Conservation (phyloP, 1,140 invertebrate species). For the Sarcophaga peregrina region DNA sequence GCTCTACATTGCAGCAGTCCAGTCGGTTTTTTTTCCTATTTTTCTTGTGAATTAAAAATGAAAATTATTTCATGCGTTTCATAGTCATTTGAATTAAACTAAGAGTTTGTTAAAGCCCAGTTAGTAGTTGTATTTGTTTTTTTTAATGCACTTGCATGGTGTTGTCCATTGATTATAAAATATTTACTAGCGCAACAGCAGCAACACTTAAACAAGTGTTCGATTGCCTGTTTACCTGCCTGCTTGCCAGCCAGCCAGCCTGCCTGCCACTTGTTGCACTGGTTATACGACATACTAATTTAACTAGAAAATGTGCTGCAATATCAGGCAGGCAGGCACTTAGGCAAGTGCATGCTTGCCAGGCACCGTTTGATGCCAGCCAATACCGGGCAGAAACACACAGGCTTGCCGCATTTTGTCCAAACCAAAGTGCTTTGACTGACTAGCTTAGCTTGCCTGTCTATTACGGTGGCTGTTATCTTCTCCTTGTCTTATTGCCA, state of each 20-base stretch:
- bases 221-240: not conserved
- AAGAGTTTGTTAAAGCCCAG: not conserved
- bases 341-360: not conserved
- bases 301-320: slow-evolving; percentile 1
- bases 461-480: slow-evolving; percentile 17
- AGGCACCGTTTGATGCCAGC: not conserved
- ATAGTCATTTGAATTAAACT: slow-evolving; percentile 8
- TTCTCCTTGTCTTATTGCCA: slow-evolving; percentile 1
- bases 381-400: not conserved
- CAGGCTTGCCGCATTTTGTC: not conserved
- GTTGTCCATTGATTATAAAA: slow-evolving; percentile 33
- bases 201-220: slow-evolving; percentile 5
- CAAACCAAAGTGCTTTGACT: not conserved
- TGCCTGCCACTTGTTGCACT: slow-evolving; percentile 35
- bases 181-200: not conserved
- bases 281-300: slow-evolving; percentile 19
- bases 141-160: not conserved
- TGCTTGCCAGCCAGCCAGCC: too few relatives aligned
- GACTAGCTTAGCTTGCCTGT: not conserved
- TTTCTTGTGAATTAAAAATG: slow-evolving; percentile 14
- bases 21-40: not conserved
- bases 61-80: slow-evolving; percentile 32
- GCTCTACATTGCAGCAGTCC: not conserved
- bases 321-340: too few relatives aligned
- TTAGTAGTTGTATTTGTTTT: not conserved